These are phyloP conservation scores for Bombus balteatus DNA, from an alignment of 1,140 invertebrate genomes.

Conservation along the genomic window DNA sequence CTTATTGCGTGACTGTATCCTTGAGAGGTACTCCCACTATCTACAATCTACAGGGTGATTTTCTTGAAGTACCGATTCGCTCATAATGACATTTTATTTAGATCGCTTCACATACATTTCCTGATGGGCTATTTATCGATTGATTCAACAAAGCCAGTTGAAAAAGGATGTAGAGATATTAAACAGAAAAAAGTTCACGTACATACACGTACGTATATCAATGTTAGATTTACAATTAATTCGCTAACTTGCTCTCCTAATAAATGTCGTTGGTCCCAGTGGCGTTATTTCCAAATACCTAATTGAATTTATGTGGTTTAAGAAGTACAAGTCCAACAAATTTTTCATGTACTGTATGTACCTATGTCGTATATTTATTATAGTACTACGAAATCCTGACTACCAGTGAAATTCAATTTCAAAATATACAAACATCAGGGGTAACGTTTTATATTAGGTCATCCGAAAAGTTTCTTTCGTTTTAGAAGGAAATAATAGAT, in stretches of 20 bases:
- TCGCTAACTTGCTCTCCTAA: neutral
- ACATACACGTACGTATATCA: neutral
- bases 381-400: no score
- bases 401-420: neutral
- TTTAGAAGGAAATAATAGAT: no score
- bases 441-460: no score
- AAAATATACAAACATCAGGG: neutral
- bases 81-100: neutral
- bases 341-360: neutral
- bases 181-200: no score
- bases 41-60: conserved; percentile 57
- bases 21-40: conserved; percentile 53
- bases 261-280: neutral
- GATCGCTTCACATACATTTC: neutral
- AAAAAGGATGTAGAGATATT: no score
- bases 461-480: no score
- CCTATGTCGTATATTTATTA: no score
- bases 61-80: conserved; percentile 5
- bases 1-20: conserved; percentile 67
- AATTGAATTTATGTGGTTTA: neutral
- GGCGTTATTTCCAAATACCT: neutral
- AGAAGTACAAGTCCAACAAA: neutral
- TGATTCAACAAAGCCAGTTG: no score
- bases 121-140: no score
- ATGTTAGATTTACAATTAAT: neutral